Base-by-base conservation (phyloP, 2,888 invertebrate species). In the Synergus itoensis region DNA sequence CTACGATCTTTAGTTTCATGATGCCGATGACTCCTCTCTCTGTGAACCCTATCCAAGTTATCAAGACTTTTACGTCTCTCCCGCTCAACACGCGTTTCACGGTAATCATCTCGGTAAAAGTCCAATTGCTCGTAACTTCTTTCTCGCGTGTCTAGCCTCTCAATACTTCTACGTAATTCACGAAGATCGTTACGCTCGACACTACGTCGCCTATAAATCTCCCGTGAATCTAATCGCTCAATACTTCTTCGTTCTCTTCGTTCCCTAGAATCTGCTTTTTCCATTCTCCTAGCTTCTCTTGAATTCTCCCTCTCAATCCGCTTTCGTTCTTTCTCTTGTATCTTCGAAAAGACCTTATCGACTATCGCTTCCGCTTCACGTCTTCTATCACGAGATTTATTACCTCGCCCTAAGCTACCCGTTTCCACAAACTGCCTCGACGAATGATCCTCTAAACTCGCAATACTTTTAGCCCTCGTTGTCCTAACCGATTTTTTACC, bases 371-470 rank as follows among this genome's bases (percentile, higher is more conserved):
- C 91, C 1, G 78, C 82, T 1, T 90, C 90, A 1, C 79, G 81
- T 48, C 87, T 88, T 45, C 88, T 89, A 4, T 91, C 91, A 1
- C 86, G 81, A 3, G 84, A 83, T 64, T 84, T 88, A 64, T 88
- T 86, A 36, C 85, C 86, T 4, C 92, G 84, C 5, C 91, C 92
- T 80, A 92, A 88, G 77, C 92, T 92, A 77, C 92, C 90, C 1
- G 92, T 91, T 80, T 92, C 91, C 0, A 90, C 87, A 77, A 87
- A 87, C 2, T 85, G 82, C 1, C 88, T 85, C 4, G 89, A 84
- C 0, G 83, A 45, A 65, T 87, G 86, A 63, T 91, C 90, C 36
- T 92, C 92, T 4, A 92, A 79, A 75, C 91, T 91, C 0, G 90
- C 90, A 57, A 92, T 91, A 79, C 91, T 92, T 8, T 88, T 86